Evolutionary conservation across 2,888 invertebrate species (phyloP), one percentile per base, ranked within the genome.

Genomic region (Deilephila elpenor): DNA sequence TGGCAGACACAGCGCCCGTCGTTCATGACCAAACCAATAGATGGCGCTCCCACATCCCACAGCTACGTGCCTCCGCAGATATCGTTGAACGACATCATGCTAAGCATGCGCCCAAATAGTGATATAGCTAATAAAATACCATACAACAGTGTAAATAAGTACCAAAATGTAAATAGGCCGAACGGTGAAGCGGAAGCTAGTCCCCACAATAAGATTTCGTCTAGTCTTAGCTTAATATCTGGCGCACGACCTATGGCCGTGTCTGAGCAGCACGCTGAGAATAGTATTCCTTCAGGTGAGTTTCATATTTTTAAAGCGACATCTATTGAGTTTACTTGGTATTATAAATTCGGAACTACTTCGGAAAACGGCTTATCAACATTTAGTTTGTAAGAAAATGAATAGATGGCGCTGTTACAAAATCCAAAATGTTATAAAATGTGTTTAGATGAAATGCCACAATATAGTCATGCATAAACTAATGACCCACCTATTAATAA

Each of bases 201-300:
- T 95, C 95, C 93, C 85, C 91, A 94, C 85, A 95, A 95, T 89
- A 95, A 95, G 91, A 93, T 95, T 89, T 95, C 95, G 86, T 95
- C 95, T 95, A 95, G 95, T 95, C 95, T 92, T 94, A 94, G 92
- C 87, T 83, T 93, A 91, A 86, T 93, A 80, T 83, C 89, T 77
- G 94, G 93, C 80, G 93, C 95, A 82, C 88, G 95, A 84, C 95
- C 95, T 25, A 93, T 93, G 92, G 94, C 94, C 78, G 92, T 94
- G 74, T 89, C 93, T 74, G 93, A 95, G 77, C 93, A 95, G 82
- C 91, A 95, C 78, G 82, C 89, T 71, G 95, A 95, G 77, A 94
- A 95, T 82, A 94, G 93, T 83, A 92, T 95, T 78, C 87, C 91
- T 78, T 84, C 92, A 87, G 95, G 95, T 95, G 78, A 87, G 89